These are phyloP conservation scores for Squalus acanthias DNA, from an alignment of 2,797 vertebrate genomes.

Conservation along the genomic window DNA sequence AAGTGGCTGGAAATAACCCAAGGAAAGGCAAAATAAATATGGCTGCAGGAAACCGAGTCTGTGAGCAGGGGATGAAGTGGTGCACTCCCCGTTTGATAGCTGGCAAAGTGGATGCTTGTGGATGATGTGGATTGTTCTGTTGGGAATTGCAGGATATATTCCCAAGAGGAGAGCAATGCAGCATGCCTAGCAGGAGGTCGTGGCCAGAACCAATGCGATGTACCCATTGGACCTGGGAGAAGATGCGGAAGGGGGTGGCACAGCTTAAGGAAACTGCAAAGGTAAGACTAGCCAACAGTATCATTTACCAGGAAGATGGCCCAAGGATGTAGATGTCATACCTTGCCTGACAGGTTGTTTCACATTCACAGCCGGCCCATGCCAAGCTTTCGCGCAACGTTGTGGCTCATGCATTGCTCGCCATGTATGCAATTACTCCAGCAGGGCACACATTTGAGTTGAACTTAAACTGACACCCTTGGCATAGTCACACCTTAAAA, in stretches of 20 bases:
- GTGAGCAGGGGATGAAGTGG: not conserved
- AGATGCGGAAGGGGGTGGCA: not conserved
- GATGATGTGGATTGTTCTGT: not conserved
- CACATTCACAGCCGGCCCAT: not conserved
- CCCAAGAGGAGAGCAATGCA: not conserved
- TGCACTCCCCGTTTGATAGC: too few species aligned
- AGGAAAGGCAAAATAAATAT: not conserved
- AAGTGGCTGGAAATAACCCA: not conserved
- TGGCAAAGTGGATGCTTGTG: not conserved
- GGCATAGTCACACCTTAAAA: too few species aligned
- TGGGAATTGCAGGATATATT: not conserved
- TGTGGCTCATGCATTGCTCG: not conserved
- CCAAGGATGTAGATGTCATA: not conserved
- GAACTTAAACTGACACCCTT: not conserved
- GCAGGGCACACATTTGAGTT: not conserved
- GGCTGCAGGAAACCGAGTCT: not conserved
- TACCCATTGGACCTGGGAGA: not conserved
- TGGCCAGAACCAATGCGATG: not conserved
- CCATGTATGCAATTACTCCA: not conserved
- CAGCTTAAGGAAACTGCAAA: not conserved
- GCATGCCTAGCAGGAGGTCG: not conserved
- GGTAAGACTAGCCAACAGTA: not conserved
- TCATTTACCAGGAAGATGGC: not conserved
- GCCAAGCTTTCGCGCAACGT: not conserved
- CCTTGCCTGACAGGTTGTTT: not conserved